Conservation (phyloP, 1,140 invertebrate species). For the Camponotus floridanus region DNA sequence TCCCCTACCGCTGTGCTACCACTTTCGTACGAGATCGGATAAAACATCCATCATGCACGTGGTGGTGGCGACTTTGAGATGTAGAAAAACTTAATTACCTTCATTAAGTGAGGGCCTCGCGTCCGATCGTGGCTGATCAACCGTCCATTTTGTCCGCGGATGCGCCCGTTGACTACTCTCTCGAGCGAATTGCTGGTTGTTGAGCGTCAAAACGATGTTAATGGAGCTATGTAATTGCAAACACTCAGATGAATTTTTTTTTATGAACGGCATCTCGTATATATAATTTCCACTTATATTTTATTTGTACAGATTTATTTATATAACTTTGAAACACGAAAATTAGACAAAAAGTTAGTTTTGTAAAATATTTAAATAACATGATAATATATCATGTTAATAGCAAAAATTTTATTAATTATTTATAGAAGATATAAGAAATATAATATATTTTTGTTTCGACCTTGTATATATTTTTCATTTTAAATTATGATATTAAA, state of each 20-base stretch:
- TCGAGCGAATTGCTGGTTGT: constrained; percentile 60
- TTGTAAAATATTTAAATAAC: background rate
- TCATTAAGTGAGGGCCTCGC: constrained; percentile 82
- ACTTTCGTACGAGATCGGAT: constrained; percentile 78
- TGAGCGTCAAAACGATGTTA: constrained; percentile 71
- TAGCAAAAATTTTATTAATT: background rate
- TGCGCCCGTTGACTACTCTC: constrained; percentile 57
- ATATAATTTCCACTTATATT: background rate
- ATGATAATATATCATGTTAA: background rate
- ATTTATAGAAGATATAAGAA: too few species aligned
- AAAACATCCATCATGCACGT: constrained; percentile 83
- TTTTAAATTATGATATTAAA: background rate
- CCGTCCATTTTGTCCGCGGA: constrained; percentile 64
- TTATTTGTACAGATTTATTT: background rate
- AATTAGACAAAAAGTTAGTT: background rate
- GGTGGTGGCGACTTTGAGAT: constrained; percentile 78
- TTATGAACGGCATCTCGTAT: too few species aligned
- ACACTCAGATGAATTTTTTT: background rate
- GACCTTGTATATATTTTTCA: background rate
- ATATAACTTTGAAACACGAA: background rate
- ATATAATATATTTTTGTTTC: background rate
- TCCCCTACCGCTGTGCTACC: constrained; percentile 74
- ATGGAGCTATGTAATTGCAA: constrained; percentile 31
- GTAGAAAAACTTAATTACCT: constrained; percentile 86
- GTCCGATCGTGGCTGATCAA: constrained; percentile 75